Conservation (phyloP, 2,797 vertebrate genomes). For the Danio aesculapii region DNA sequence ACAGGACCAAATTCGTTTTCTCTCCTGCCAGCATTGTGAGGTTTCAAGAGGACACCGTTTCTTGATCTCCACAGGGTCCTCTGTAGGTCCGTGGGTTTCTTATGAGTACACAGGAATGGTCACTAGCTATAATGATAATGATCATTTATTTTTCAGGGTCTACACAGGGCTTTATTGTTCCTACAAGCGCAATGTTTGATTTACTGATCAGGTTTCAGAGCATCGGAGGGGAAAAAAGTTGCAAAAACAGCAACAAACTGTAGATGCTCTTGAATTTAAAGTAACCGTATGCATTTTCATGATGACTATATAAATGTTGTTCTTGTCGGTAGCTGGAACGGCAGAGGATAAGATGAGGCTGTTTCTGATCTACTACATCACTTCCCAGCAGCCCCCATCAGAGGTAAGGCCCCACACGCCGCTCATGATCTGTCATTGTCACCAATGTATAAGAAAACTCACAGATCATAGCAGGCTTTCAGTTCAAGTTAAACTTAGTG, state of each 20-base stretch:
- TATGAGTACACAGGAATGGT: slow-evolving; percentile 49
- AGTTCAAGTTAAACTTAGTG: not conserved
- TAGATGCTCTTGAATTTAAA: slow-evolving; percentile 44
- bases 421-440: not conserved
- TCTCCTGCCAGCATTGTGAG: slow-evolving; percentile 54
- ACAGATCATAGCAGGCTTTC: slow-evolving; percentile 20
- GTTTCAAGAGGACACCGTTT: slow-evolving; percentile 48
- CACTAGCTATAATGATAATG: slow-evolving; percentile 52
- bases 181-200: slow-evolving; percentile 18
- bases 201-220: slow-evolving; percentile 20
- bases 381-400: slow-evolving; percentile 88
- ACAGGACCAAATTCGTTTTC: slow-evolving; percentile 52
- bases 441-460: not conserved
- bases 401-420: slow-evolving; percentile 81
- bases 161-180: slow-evolving; percentile 43
- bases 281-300: slow-evolving; percentile 47
- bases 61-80: slow-evolving; percentile 55
- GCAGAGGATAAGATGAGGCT: slow-evolving; percentile 98
- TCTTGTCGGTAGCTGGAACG: slow-evolving; percentile 85
- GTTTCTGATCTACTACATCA: slow-evolving; percentile 97
- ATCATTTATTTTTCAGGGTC: slow-evolving; percentile 55
- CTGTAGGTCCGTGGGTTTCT: slow-evolving; percentile 46
- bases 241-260: slow-evolving; percentile 1
- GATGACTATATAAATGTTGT: slow-evolving; percentile 41
- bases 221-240: not conserved